phyloP scores from a whole-genome alignment of 2,888 invertebrate species.

The Drosophila fungiperda region DNA sequence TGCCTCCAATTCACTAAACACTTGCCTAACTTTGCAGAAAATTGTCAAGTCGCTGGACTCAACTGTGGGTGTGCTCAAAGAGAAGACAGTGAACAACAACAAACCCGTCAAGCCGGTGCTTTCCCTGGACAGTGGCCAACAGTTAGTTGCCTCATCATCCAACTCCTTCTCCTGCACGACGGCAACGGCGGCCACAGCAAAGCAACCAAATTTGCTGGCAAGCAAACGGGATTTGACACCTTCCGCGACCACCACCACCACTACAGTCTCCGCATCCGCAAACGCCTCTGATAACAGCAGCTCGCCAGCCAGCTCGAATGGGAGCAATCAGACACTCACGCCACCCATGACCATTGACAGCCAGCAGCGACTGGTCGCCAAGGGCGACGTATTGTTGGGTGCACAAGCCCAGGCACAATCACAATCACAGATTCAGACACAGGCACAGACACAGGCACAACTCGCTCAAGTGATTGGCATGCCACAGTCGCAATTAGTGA shows the following conservation, averaged over 20 bases:
- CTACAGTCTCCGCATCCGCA: conserved; percentile 34
- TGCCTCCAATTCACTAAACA: conserved; percentile 40
- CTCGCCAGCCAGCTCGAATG: conserved; percentile 83
- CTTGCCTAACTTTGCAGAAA: conserved; percentile 80
- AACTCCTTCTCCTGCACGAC: conserved; percentile 21
- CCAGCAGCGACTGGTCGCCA: conserved; percentile 64
- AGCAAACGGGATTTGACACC: conserved; percentile 76
- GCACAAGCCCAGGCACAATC: conserved; percentile 21
- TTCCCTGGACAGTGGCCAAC: conserved; percentile 74
- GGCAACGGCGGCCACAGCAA: conserved; percentile 21
- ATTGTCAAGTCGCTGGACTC: conserved; percentile 84
- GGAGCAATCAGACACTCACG: conserved; percentile 83
- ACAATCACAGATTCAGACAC: background rate
- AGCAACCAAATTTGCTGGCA: conserved; percentile 50
- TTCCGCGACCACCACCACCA: conserved; percentile 24
- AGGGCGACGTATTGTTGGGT: conserved; percentile 59
- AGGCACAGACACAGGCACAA: background rate
- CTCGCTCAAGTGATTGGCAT: conserved; percentile 29
- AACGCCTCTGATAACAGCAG: conserved; percentile 44
- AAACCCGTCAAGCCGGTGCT: conserved; percentile 84
- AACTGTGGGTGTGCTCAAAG: conserved; percentile 65
- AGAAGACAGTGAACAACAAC: conserved; percentile 84
- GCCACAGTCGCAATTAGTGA: conserved; percentile 67
- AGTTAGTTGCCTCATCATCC: conserved; percentile 24
- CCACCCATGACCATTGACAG: conserved; percentile 84